A percentile compares a stretch with the other conserved stretches of the same genome.
Evolutionary conservation across 2,888 invertebrate genomes (phyloP).

Genomic region (Aleiodes alternator): DNA sequence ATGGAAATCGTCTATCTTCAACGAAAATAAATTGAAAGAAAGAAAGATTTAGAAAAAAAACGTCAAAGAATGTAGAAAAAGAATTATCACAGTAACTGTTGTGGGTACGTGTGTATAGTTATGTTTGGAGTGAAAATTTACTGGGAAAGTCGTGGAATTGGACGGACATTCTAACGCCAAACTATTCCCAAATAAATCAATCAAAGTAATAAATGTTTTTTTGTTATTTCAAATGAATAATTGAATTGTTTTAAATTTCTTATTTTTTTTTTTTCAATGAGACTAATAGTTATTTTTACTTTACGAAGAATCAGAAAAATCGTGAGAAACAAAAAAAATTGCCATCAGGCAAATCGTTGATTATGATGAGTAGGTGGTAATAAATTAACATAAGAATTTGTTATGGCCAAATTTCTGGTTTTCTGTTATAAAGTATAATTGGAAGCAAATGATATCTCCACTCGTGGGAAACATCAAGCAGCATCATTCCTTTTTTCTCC

Average conservation of each 20-base stretch:
- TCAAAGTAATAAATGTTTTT: conserved; percentile 17
- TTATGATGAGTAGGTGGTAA: conserved; percentile 22
- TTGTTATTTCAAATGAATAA: conserved; percentile 5
- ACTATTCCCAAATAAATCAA: conserved; percentile 5
- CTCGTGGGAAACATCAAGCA: conserved; percentile 21
- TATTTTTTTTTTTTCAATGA: background rate
- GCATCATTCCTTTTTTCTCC: too few species aligned
- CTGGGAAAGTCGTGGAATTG: conserved; percentile 62
- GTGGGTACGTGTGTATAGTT: conserved; percentile 8
- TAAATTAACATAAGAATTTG: conserved; percentile 29
- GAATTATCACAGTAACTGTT: conserved; percentile 31
- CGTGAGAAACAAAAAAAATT: conserved; percentile 24
- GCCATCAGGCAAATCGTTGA: background rate
- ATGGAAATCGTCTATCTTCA: conserved; percentile 70
- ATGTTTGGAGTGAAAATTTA: conserved; percentile 58
- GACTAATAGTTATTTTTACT: background rate
- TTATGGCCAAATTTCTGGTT: conserved; percentile 25
- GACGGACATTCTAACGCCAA: conserved; percentile 12
- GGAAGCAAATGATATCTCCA: conserved; percentile 10
- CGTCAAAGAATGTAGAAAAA: conserved; percentile 42
- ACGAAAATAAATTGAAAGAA: conserved; percentile 52
- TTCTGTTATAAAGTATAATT: conserved; percentile 20
- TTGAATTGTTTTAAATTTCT: background rate
- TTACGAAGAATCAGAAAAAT: conserved; percentile 9
- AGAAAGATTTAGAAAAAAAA: conserved; percentile 42